phyloP scores from a whole-genome alignment of 2,797 vertebrate species.

The Melanogrammus aeglefinus region DNA sequence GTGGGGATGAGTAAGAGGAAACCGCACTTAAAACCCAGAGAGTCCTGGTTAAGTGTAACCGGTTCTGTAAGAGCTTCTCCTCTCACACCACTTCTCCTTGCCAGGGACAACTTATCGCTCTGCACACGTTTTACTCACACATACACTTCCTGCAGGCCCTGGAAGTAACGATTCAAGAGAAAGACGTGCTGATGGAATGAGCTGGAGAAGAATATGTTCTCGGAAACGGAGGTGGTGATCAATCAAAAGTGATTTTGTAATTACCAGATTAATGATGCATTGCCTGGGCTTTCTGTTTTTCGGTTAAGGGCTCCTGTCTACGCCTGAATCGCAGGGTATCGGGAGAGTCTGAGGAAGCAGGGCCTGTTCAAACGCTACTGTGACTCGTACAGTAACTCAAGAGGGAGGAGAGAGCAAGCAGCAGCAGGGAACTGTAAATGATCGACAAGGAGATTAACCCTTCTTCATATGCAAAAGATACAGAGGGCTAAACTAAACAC shows the following conservation, averaged over 20 bases:
- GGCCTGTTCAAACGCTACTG: neutral
- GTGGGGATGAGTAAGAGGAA: neutral
- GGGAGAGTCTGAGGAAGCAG: neutral
- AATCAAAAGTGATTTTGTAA: constrained; percentile 38
- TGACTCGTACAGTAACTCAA: neutral
- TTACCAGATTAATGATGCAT: constrained; percentile 41
- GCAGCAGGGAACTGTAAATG: neutral
- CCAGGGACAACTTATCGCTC: neutral
- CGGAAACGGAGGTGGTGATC: constrained; percentile 34
- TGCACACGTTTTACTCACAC: neutral
- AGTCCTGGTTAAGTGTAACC: neutral
- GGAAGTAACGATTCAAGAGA: constrained; percentile 40
- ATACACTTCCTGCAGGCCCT: constrained; percentile 12
- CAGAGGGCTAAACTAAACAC: neutral
- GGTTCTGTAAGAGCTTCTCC: neutral
- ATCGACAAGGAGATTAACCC: neutral
- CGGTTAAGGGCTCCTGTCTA: neutral
- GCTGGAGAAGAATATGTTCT: constrained; percentile 28
- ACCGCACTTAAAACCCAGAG: neutral
- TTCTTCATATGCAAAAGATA: neutral
- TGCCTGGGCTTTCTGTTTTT: constrained; percentile 3
- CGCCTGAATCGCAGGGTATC: neutral
- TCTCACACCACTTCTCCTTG: neutral
- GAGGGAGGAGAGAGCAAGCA: neutral
- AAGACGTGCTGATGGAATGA: constrained; percentile 26